These are phyloP conservation scores for Orthosia gracilis DNA, from an alignment of 2,888 invertebrate genomes.

Conservation along the genomic window DNA sequence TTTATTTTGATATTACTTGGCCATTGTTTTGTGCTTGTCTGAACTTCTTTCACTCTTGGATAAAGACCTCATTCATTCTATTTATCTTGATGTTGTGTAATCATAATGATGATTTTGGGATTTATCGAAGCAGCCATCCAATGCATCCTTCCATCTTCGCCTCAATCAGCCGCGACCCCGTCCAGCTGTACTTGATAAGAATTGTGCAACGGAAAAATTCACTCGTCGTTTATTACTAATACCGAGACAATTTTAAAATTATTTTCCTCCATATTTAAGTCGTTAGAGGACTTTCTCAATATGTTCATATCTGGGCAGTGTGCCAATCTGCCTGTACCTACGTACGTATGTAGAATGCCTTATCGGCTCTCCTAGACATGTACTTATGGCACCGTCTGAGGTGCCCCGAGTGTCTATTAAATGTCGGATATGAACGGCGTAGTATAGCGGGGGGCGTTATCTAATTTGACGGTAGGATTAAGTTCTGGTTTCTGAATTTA, in stretches of 20 bases:
- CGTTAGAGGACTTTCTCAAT: neutral
- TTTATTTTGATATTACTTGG: too few relatives aligned
- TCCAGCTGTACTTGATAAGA: too few relatives aligned
- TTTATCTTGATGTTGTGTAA: too few relatives aligned
- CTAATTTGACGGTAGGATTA: slow-evolving; percentile 1
- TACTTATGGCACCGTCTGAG: neutral
- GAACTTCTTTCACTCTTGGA: too few relatives aligned
- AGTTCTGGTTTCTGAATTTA: too few relatives aligned
- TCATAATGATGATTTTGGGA: too few relatives aligned
- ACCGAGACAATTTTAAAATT: neutral
- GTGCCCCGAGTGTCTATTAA: slow-evolving; percentile 8
- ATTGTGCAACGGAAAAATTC: neutral
- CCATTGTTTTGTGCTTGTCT: too few relatives aligned
- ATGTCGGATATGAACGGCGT: neutral
- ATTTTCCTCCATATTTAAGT: neutral
- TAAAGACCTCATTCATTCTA: too few relatives aligned
- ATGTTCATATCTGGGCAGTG: slow-evolving; percentile 7
- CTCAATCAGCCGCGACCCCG: too few relatives aligned
- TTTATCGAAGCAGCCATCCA: too few relatives aligned
- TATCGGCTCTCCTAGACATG: neutral
- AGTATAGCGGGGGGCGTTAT: neutral
- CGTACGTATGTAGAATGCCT: neutral
- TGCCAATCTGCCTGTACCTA: neutral
- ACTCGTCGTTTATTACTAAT: too few relatives aligned
- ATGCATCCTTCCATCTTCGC: too few relatives aligned